phyloP scores from a whole-genome alignment of 2,888 invertebrate species.

The Mystacides longicornis region DNA sequence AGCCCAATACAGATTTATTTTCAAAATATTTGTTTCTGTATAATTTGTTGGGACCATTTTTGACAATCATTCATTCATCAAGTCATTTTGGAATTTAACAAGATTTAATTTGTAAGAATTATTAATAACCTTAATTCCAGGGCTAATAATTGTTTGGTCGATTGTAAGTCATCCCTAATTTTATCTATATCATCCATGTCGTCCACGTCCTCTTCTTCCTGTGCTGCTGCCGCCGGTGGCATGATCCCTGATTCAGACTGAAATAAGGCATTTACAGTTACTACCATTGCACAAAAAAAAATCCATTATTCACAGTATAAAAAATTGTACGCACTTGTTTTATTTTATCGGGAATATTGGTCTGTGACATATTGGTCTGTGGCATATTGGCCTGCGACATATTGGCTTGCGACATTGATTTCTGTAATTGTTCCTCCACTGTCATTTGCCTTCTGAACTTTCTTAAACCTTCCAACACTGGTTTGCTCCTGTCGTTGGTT shows the following conservation, averaged over 20 bases:
- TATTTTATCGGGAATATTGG: not conserved
- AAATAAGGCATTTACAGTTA: too few species aligned
- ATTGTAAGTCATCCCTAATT: slow-evolving; percentile 83
- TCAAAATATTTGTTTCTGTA: too few species aligned
- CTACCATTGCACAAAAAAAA: too few species aligned
- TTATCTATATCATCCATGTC: slow-evolving; percentile 89
- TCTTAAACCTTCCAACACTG: slow-evolving; percentile 71
- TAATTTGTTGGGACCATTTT: too few species aligned
- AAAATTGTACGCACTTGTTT: slow-evolving; percentile 3
- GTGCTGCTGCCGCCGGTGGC: too few species aligned
- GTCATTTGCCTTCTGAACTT: slow-evolving; percentile 87
- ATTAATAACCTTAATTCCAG: slow-evolving; percentile 67
- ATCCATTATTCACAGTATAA: too few species aligned
- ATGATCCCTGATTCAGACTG: not conserved
- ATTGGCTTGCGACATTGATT: slow-evolving; percentile 65
- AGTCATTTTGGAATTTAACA: too few species aligned
- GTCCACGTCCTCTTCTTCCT: slow-evolving; percentile 66
- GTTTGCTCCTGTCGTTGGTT: slow-evolving; percentile 82
- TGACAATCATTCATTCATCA: too few species aligned
- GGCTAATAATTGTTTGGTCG: slow-evolving; percentile 84
- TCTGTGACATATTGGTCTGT: slow-evolving; percentile 35
- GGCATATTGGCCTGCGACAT: slow-evolving; percentile 28
- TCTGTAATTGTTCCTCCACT: slow-evolving; percentile 81
- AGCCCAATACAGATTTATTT: too few species aligned
- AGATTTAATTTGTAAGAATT: too few species aligned